phyloP scores from a whole-genome alignment of 2,888 invertebrate genomes.

The Arge pagana region DNA sequence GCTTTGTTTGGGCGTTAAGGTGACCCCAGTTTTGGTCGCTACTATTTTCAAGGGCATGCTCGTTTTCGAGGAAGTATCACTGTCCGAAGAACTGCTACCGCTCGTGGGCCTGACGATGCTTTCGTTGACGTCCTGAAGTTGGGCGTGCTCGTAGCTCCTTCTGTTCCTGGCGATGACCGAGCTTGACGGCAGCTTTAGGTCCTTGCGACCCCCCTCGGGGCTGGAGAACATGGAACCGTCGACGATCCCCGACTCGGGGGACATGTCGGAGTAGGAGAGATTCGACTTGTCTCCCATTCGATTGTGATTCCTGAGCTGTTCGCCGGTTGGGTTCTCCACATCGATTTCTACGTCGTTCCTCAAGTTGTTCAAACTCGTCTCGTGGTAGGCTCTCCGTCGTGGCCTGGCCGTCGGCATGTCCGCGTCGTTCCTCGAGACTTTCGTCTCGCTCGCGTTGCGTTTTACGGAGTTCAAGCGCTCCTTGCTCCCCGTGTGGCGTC shows the following conservation, averaged over 20 bases:
- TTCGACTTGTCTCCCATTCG: slow-evolving; percentile 1
- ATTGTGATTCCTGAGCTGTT: slow-evolving; percentile 14
- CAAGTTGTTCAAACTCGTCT: neutral
- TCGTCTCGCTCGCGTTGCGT: slow-evolving; percentile 60
- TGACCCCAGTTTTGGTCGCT: slow-evolving; percentile 5
- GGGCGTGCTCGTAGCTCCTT: slow-evolving; percentile 46
- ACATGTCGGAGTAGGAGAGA: slow-evolving; percentile 33
- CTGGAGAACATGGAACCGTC: slow-evolving; percentile 39
- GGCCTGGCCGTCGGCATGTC: slow-evolving; percentile 60
- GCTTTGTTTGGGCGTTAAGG: slow-evolving; percentile 29
- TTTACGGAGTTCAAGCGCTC: slow-evolving; percentile 59
- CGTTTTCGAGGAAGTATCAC: slow-evolving; percentile 25
- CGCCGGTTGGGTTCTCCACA: slow-evolving; percentile 26
- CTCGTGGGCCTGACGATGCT: slow-evolving; percentile 33
- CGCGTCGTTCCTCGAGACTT: slow-evolving; percentile 61
- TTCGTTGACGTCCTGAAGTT: slow-evolving; percentile 44
- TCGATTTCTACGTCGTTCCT: slow-evolving; percentile 29
- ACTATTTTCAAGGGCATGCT: neutral
- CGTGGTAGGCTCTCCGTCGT: slow-evolving; percentile 29
- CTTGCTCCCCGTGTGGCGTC: slow-evolving; percentile 39
- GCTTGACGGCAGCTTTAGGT: slow-evolving; percentile 28
- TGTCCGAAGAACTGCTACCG: slow-evolving; percentile 37
- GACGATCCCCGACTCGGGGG: slow-evolving; percentile 46
- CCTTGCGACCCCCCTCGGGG: slow-evolving; percentile 35
- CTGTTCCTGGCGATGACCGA: slow-evolving; percentile 36